These are phyloP conservation scores for Arctia plantaginis DNA, from an alignment of 2,888 invertebrate species.

Conservation along the genomic window DNA sequence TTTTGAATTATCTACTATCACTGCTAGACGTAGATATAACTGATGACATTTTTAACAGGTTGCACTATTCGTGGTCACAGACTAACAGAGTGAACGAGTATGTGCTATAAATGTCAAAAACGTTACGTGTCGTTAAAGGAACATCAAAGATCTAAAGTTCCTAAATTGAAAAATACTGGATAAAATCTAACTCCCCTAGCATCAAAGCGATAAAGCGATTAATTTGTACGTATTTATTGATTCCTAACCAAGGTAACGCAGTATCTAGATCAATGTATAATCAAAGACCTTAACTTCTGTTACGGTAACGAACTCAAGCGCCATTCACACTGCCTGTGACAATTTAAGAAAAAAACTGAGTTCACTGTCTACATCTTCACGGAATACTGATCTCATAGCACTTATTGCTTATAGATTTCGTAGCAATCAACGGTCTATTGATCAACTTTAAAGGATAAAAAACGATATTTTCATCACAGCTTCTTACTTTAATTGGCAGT, in stretches of 20 bases:
- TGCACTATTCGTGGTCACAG: too few species aligned
- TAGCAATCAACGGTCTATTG: slow-evolving; percentile 53
- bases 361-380: slow-evolving; percentile 54
- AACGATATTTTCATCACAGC: slow-evolving; percentile 49
- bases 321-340: not conserved
- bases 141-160: too few species aligned
- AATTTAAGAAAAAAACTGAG: not conserved
- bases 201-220: not conserved
- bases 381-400: slow-evolving; percentile 26
- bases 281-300: not conserved
- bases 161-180: too few species aligned
- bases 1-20: too few species aligned
- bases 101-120: too few species aligned
- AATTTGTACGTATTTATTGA: not conserved
- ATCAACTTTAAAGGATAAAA: slow-evolving; percentile 28
- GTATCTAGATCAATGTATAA: slow-evolving; percentile 4
- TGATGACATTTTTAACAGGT: too few species aligned
- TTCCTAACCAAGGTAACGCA: not conserved
- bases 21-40: too few species aligned
- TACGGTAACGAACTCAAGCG: not conserved
- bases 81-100: too few species aligned
- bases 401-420: slow-evolving; percentile 52
- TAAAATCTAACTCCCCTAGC: not conserved
- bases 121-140: too few species aligned
- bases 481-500: slow-evolving; percentile 43